Evolutionary conservation across 2,113 vertebrate species (phyloP).

Genomic region (Condylura cristata): DNA sequence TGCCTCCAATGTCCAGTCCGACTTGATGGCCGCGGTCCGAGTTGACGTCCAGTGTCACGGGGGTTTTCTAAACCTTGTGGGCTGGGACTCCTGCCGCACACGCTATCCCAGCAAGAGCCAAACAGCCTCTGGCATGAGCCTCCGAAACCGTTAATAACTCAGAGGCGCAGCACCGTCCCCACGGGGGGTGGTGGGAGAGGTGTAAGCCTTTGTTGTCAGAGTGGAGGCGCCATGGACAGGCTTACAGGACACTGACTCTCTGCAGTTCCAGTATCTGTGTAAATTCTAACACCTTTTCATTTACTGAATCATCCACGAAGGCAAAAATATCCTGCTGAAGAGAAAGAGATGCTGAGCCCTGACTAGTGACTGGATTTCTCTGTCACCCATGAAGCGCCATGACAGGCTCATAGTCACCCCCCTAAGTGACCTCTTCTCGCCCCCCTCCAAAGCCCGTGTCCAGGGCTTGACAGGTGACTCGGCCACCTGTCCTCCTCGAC

Average conservation of each 20-base stretch:
- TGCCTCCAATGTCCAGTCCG: too few relatives aligned
- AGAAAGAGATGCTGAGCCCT: background rate
- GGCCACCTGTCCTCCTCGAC: background rate
- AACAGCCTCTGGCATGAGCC: background rate
- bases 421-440: background rate
- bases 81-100: too few relatives aligned
- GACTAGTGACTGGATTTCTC: background rate
- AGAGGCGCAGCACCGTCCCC: background rate
- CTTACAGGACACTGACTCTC: background rate
- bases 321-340: background rate
- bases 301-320: background rate
- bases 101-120: background rate
- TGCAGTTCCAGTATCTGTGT: background rate
- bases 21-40: too few relatives aligned
- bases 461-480: background rate
- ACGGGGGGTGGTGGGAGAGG: background rate
- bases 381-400: background rate
- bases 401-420: background rate
- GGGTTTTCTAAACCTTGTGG: too few relatives aligned
- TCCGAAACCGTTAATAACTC: background rate
- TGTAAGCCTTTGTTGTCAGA: background rate
- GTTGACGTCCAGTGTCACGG: too few relatives aligned
- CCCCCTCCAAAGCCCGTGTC: background rate
- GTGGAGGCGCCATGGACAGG: background rate
- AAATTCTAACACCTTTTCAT: slow-evolving; percentile 15